A percentile compares a stretch with the other conserved stretches of the same genome.
These are phyloP conservation scores for Hylia prasina DNA, from an alignment of 2,113 vertebrate genomes.

Conservation along the genomic window DNA sequence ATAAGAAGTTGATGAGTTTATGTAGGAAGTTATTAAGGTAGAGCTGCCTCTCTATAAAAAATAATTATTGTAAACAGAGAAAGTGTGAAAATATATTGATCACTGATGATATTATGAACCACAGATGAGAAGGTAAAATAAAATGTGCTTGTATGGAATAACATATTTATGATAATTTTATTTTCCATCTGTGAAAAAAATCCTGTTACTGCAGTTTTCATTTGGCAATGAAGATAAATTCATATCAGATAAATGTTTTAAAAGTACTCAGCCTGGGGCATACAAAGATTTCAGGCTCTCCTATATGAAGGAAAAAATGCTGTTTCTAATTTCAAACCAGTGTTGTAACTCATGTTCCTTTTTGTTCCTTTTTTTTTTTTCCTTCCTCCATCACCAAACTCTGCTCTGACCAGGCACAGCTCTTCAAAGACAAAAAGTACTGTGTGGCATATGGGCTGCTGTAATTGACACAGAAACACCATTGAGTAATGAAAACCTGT, in stretches of 20 bases:
- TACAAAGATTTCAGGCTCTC: not conserved
- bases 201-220: not conserved
- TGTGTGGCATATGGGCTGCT: not conserved
- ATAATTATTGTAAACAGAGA: not conserved
- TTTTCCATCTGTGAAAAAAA: not conserved
- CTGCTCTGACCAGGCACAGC: not conserved
- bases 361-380: not conserved
- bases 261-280: not conserved
- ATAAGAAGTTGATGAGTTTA: not conserved
- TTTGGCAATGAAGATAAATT: not conserved
- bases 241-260: not conserved
- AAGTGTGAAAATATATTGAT: not conserved
- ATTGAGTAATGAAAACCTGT: slow-evolving; percentile 20
- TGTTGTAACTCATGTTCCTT: not conserved
- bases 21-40: not conserved
- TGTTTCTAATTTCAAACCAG: not conserved
- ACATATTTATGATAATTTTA: not conserved
- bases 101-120: not conserved
- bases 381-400: not conserved
- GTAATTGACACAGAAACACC: slow-evolving; percentile 35
- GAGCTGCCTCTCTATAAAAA: not conserved
- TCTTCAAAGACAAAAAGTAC: slow-evolving; percentile 12
- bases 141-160: not conserved
- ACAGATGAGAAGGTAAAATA: not conserved
- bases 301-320: not conserved